Base-by-base conservation (phyloP, 2,113 vertebrate species). In the Petaurus breviceps region DNA sequence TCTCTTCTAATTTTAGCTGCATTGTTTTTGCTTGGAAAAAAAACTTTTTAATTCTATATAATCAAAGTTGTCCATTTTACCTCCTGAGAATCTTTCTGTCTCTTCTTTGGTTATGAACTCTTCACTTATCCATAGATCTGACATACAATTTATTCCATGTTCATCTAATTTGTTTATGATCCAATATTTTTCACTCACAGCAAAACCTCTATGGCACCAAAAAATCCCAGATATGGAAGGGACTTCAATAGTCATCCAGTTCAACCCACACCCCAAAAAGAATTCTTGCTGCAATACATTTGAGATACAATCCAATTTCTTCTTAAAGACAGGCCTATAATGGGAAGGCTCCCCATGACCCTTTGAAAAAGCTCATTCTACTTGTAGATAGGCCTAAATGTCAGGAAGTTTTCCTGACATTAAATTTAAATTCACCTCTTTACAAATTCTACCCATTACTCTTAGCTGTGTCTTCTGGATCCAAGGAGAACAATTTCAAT, bases 331-430 rank as follows among this genome's bases (percentile, higher is more conserved):
- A 84, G 16, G 43, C 37, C 37, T 43, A 84, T 6, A 84, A 43
- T n/a, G 37, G 5, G 16, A 43, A 0, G 5, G 19, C 16, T 84
- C 16, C 16, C 0, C 37, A n/a, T 22, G 16, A 43, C n/a, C 19
- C 37, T n/a, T 43, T 77, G 68, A 77, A 43, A 77, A n/a, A 84
- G 14, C 16, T n/a, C 37, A 84, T 84, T 84, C 68, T 28, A 77
- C 31, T 77, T 77, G n/a, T n/a, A 77, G 31, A n/a, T 77, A 77
- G 3, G 12, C 1, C 37, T 77, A 77, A 77, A 77, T 6, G 0
- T 77, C n/a, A n/a, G 37, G 37, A n/a, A n/a, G n/a, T n/a, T n/a
- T n/a, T n/a, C 61, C 37, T 77, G 37, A 77, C 14, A 77, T n/a
- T 37, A 68, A 31, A 12, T 3, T 68, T 68, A 68, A 77, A n/a